These are phyloP conservation scores for Coendou prehensilis DNA, from an alignment of 2,797 vertebrate species.

Conservation along the genomic window DNA sequence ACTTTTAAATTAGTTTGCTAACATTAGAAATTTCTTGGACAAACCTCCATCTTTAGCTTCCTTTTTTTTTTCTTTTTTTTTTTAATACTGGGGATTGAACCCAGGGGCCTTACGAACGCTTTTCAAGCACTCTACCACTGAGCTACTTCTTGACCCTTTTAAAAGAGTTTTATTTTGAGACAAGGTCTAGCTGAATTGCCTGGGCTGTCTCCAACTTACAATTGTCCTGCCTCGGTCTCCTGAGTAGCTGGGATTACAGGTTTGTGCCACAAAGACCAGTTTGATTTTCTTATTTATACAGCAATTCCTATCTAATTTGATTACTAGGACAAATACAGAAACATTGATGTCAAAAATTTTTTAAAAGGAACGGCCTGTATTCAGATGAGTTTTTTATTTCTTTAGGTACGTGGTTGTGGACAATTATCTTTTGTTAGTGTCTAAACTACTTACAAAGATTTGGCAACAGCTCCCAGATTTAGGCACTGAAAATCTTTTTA, in stretches of 20 bases:
- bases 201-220: neutral
- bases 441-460: neutral
- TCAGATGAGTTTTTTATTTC: neutral
- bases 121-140: neutral
- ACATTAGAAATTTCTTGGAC: slow-evolving; percentile 39
- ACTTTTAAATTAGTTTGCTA: neutral
- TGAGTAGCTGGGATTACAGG: neutral
- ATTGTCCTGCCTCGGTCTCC: neutral
- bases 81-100: neutral
- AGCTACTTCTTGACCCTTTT: neutral
- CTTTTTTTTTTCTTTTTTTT: neutral
- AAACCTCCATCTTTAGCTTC: slow-evolving; percentile 13
- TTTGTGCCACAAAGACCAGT: neutral
- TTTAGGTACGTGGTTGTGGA: neutral
- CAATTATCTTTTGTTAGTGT: neutral
- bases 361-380: neutral
- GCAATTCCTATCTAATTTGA: neutral
- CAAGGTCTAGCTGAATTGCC: neutral
- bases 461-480: neutral
- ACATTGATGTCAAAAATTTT: slow-evolving; percentile 5
- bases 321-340: neutral
- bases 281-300: slow-evolving; percentile 44
- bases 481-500: neutral
- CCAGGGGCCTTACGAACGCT: neutral
- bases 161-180: neutral